Base-by-base conservation (phyloP, 2,888 invertebrate species). In the Drosophila incognita region DNA sequence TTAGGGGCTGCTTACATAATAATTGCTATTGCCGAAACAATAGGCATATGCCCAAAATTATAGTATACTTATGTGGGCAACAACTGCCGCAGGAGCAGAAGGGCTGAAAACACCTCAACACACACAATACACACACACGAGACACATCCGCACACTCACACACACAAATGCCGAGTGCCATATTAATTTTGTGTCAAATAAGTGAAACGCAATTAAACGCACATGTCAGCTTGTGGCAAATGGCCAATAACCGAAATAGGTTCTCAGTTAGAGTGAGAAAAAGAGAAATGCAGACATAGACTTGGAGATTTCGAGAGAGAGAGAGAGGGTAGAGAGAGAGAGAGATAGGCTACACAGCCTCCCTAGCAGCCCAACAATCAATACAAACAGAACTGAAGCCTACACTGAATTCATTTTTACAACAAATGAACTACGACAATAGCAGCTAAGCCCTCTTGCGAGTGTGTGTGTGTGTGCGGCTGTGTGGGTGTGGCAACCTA, bases 131-230 rank as follows among this genome's bases (percentile, higher is more conserved):
- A 29, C 24, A 48, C 33, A 33, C 33, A 10, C 31, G 31, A 31
- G 31, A 31, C 31, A 31, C 31, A 31, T 38, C 18, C 38, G 4
- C 38, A 1, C 4, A 18, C 24, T 35, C 29, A 38, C 48, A n/a
- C 27, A 33, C 31, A 53, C 10, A 38, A 67, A 54, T 56, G 62
- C 56, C 72, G 64, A 75, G 69, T 77, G 78, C 63, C 83, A 79
- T 87, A 91, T 90, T 87, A 89, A 91, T 90, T 81, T 90, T 89
- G 81, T 89, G 89, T 89, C 84, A 87, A 91, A 85, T 91, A 90
- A 89, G 84, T 85, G 78, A 90, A 89, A 90, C 81, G 81, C 83
- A 89, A 90, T 89, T 90, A 89, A 90, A 86, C 90, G 83, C 90
- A 89, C 90, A 89, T 90, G 89, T 82, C 91, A 86, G 77, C 76